Conservation (phyloP, 2,113 vertebrate genomes). For the Fregetta grallaria region DNA sequence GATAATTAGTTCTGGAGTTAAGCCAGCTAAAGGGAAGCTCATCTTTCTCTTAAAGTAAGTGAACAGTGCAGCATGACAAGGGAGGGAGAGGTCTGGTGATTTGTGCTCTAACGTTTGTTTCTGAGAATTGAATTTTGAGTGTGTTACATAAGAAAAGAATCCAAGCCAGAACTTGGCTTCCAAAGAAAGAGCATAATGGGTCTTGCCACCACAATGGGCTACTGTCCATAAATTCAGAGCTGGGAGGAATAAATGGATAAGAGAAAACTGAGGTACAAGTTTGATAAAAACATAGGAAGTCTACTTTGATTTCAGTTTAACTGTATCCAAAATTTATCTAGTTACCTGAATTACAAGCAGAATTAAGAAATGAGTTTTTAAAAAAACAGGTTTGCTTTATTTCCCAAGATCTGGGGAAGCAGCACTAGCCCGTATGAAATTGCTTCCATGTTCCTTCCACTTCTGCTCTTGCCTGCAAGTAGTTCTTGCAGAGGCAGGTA, state of each 20-base stretch:
- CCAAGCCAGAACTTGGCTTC: neutral
- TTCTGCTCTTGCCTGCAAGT: neutral
- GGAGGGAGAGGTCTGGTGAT: neutral
- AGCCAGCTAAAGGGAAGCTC: neutral
- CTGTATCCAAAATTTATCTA: neutral
- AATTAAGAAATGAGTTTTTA: neutral
- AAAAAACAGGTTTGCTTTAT: neutral
- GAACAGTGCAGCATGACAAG: neutral
- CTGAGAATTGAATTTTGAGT: neutral
- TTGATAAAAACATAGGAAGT: neutral
- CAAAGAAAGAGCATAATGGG: neutral
- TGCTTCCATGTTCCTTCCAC: neutral
- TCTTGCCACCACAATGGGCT: neutral
- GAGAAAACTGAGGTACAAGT: neutral
- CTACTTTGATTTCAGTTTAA: neutral
- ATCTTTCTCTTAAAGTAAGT: neutral
- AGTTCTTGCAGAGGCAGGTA: neutral
- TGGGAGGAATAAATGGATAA: neutral
- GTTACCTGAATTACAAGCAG: neutral
- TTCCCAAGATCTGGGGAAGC: neutral
- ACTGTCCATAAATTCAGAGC: neutral
- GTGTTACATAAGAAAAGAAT: neutral
- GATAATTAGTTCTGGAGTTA: slow-evolving; percentile 42
- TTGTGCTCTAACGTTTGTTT: neutral
- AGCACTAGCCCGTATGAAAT: neutral